These are phyloP conservation scores for Ptyas mucosa DNA, from an alignment of 2,113 vertebrate genomes.

Conservation along the genomic window DNA sequence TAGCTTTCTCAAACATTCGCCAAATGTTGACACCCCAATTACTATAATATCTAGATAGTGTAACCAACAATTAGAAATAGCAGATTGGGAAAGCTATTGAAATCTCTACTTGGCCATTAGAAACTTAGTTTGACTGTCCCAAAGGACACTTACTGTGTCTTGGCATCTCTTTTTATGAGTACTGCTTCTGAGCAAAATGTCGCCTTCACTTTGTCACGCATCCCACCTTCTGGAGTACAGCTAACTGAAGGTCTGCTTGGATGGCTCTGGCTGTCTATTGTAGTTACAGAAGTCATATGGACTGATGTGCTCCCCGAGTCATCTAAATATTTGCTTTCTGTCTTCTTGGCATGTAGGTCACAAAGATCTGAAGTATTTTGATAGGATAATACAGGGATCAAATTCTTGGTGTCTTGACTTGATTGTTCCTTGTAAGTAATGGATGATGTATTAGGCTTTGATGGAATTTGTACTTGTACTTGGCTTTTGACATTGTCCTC, in stretches of 20 bases:
- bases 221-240: slow-evolving; percentile 64
- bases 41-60: neutral
- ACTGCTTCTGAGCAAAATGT: slow-evolving; percentile 63
- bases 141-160: slow-evolving; percentile 68
- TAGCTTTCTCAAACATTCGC: neutral
- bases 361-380: neutral
- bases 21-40: neutral
- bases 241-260: slow-evolving; percentile 53
- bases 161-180: slow-evolving; percentile 65
- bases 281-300: slow-evolving; percentile 26
- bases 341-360: accelerated
- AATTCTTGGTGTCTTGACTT: neutral
- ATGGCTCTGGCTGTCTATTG: slow-evolving; percentile 50
- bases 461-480: slow-evolving; percentile 43
- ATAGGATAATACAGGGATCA: neutral
- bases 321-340: slow-evolving; percentile 39
- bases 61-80: neutral
- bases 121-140: neutral
- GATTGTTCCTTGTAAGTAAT: neutral
- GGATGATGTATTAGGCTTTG: slow-evolving; percentile 38
- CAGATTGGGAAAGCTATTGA: neutral
- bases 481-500: slow-evolving; percentile 9
- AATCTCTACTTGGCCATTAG: neutral
- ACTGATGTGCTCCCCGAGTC: neutral
- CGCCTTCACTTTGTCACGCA: slow-evolving; percentile 59